Evolutionary conservation across 2,797 vertebrate species (phyloP), one percentile per base, ranked within the genome.

Genomic region (Rachycentron canadum): DNA sequence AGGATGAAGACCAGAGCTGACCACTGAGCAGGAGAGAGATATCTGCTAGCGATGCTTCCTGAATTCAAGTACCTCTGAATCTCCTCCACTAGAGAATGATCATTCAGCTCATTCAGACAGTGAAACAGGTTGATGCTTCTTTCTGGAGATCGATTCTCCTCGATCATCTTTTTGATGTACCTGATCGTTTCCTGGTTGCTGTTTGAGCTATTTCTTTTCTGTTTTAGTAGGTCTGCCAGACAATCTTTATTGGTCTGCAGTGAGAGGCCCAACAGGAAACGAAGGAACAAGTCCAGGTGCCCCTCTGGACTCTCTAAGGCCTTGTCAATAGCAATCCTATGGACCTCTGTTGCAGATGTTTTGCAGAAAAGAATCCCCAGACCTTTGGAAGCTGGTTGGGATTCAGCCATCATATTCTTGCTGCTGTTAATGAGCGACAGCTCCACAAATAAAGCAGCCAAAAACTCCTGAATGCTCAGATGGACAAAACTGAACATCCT

Each of bases 1-100:
- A 79, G 36, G 36, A 79, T 49, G 60, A 79, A 79, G 36, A 63
- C 47, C 76, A 79, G 47, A 55, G 76, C 69, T 2, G 76, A 67
- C 76, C 47, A 73, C 56, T 72, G 60, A 59, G 55, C 55, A 25
- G 62, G 23, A n/a, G 76, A 38, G 7, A 72, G 62, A 14, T 10
- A 9, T 12, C 4, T 36, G 38, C 21, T 21, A 2, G 5, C 1
- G 1, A 72, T 41, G 4, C 12, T 60, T 45, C 76, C 76, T 23
- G 65, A 53, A 11, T 3, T 62, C 25, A 76, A 8, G 40, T 62
- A 62, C 25, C 28, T 8, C 14, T 62, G 40, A 11, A 62, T 45
- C 25, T 62, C 40, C 25, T 43, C 40, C 40, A 21, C 16, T 4
- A 45, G 16, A 28, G 38, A 62, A 3, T 36, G 25, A 21, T 62